Conservation (phyloP, 2,797 vertebrate genomes). For the Poeciliopsis infans region DNA sequence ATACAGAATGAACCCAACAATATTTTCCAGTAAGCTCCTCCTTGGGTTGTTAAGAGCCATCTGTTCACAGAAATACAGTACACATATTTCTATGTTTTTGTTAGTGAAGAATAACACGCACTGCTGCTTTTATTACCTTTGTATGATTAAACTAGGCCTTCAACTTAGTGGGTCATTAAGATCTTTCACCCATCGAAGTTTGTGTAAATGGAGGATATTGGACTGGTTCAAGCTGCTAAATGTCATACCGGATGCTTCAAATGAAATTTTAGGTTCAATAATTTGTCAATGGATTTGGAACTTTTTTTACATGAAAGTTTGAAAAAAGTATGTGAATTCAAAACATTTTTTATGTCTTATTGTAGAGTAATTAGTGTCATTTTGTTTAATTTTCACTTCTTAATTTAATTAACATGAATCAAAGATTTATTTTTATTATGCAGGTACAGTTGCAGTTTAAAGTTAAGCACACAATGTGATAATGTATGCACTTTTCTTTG, state of each 20-base stretch:
- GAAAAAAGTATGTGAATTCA: background rate
- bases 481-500: background rate
- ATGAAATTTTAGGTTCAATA: background rate
- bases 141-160: background rate
- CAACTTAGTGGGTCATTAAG: background rate
- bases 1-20: background rate
- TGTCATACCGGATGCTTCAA: background rate
- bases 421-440: background rate
- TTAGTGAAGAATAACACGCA: background rate
- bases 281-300: background rate
- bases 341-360: background rate
- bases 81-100: background rate
- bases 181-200: background rate
- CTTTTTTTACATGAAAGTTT: background rate
- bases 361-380: background rate
- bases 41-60: background rate
- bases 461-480: background rate
- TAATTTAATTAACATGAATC: background rate
- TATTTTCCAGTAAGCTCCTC: background rate
- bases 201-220: background rate
- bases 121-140: constrained; percentile 2
- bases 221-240: background rate
- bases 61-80: background rate
- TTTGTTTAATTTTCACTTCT: background rate
- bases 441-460: background rate